A percentile compares a stretch with the other conserved stretches of the same genome.
Evolutionary conservation across 2,797 vertebrate species (phyloP).

Genomic region (Lepus oiostolus): DNA sequence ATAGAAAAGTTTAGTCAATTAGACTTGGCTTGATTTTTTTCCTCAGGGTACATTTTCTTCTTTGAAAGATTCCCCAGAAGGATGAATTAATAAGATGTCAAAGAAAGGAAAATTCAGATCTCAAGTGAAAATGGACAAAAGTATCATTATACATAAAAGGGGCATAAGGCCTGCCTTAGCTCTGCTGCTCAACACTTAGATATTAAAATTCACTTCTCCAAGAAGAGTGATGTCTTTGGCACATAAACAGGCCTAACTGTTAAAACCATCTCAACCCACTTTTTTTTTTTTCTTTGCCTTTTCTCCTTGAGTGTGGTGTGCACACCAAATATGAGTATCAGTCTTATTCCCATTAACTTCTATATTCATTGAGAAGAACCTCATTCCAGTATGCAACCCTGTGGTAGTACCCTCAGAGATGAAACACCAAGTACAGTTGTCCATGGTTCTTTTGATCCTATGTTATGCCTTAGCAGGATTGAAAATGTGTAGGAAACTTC

Average conservation of each 20-base stretch:
- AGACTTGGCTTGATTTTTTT: slow-evolving; percentile 66
- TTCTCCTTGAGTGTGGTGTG: background rate
- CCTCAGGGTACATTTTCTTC: slow-evolving; percentile 61
- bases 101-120: slow-evolving; percentile 65
- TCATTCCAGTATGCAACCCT: background rate
- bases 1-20: slow-evolving; percentile 75
- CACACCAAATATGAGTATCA: background rate
- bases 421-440: background rate
- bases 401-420: background rate
- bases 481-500: background rate
- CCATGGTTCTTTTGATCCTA: background rate
- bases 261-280: background rate
- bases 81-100: slow-evolving; percentile 66
- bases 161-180: background rate
- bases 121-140: slow-evolving; percentile 60
- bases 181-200: background rate
- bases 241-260: background rate
- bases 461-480: background rate
- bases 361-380: slow-evolving; percentile 2
- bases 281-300: slow-evolving; percentile 2
- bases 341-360: slow-evolving; percentile 34
- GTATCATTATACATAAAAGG: slow-evolving; percentile 40
- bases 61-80: slow-evolving; percentile 70
- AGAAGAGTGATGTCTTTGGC: background rate
- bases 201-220: slow-evolving; percentile 1